Conservation (phyloP, 2,797 vertebrate species). For the Gorsachius magnificus region DNA sequence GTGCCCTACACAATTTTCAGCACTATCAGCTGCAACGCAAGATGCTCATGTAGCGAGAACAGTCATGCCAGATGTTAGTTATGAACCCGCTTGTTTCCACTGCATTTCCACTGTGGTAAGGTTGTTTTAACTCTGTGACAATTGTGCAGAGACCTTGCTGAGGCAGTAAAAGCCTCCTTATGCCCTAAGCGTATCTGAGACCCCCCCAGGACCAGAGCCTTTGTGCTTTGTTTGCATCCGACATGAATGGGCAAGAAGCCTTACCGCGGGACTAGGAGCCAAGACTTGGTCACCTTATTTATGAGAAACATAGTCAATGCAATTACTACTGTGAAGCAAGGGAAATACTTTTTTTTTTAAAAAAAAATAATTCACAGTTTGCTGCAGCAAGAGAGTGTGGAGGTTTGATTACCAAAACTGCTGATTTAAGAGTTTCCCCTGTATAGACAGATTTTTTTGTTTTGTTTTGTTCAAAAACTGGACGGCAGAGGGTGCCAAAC, state of each 20-base stretch:
- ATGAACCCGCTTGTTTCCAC: background rate
- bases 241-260: background rate
- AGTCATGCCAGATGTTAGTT: constrained; percentile 23
- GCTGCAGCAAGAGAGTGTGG: background rate
- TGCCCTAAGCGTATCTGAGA: background rate
- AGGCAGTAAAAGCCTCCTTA: background rate
- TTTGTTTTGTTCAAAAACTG: background rate
- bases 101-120: background rate
- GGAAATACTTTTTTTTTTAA: background rate
- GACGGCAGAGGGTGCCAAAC: constrained; percentile 65
- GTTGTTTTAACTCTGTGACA: background rate
- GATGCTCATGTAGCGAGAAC: background rate
- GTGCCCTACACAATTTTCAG: background rate
- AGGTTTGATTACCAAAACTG: background rate
- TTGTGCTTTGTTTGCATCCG: background rate
- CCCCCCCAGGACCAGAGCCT: background rate
- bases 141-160: background rate
- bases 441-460: accelerated
- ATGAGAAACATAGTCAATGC: background rate
- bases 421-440: background rate
- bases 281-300: background rate
- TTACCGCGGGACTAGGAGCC: background rate
- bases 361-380: background rate
- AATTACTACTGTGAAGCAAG: background rate
- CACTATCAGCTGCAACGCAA: constrained; percentile 34